These are phyloP conservation scores for Drosophila paranaensis DNA, from an alignment of 2,888 invertebrate species.

Conservation along the genomic window DNA sequence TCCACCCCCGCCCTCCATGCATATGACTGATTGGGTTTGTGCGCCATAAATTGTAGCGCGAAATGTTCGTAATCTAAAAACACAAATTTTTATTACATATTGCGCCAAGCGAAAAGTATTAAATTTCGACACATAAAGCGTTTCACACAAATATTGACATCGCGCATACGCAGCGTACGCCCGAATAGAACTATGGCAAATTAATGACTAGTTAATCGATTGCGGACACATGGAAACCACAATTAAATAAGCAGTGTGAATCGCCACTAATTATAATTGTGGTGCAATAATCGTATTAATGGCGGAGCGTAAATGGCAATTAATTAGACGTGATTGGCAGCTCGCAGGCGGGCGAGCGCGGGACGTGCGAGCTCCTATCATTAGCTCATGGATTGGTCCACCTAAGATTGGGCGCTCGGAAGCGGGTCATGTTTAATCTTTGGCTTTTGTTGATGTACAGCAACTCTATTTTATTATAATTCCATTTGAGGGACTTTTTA, in stretches of 20 bases:
- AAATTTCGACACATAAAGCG: not conserved
- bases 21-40: conserved; percentile 18
- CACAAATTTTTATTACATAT: conserved; percentile 25
- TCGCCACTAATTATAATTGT: conserved; percentile 72
- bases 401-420: not conserved
- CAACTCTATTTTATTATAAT: conserved; percentile 77
- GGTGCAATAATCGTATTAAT: conserved; percentile 64
- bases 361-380: conserved; percentile 27
- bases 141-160: not conserved
- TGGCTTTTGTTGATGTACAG: conserved; percentile 38
- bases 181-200: not conserved
- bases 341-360: not conserved
- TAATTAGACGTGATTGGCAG: conserved; percentile 62
- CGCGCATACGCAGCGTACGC: not conserved
- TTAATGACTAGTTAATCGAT: conserved; percentile 61
- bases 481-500: conserved; percentile 74
- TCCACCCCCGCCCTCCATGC: not conserved
- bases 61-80: conserved; percentile 49
- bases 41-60: conserved; percentile 56
- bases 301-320: conserved; percentile 63
- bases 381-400: not conserved
- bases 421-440: conserved; percentile 41
- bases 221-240: conserved; percentile 25
- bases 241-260: conserved; percentile 54
- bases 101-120: conserved; percentile 33